A percentile compares a stretch with the other conserved stretches of the same genome.
Evolutionary conservation across 2,797 vertebrate species (phyloP).

Genomic region (Chrysolophus pictus): DNA sequence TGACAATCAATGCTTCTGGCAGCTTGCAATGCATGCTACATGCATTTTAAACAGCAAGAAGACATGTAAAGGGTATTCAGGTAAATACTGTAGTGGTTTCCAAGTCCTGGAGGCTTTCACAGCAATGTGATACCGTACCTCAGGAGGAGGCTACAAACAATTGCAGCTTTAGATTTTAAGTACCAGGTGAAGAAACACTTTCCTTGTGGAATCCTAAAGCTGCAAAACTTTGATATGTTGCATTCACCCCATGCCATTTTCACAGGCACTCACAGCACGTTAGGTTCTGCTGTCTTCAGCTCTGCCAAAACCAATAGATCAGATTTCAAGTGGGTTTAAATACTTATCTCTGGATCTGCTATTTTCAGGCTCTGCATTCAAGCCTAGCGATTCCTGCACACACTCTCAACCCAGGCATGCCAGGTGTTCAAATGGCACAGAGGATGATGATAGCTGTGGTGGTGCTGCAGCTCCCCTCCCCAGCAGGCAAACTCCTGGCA

Average conservation of each 20-base stretch:
- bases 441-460: neutral
- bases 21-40: neutral
- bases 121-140: neutral
- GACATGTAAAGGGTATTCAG: neutral
- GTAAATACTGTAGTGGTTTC: neutral
- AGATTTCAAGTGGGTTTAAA: conserved; percentile 37
- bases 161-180: neutral
- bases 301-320: conserved; percentile 18
- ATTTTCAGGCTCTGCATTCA: conserved; percentile 29
- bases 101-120: neutral
- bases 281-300: neutral
- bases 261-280: conserved; percentile 5
- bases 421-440: conserved; percentile 23
- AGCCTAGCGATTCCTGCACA: neutral
- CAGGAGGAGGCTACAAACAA: neutral
- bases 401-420: neutral
- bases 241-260: conserved; percentile 24
- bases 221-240: neutral
- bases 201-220: neutral
- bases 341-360: conserved; percentile 41
- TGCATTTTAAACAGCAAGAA: neutral
- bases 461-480: neutral
- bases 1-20: neutral
- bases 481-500: neutral
- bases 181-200: neutral